phyloP scores from a whole-genome alignment of 2,888 invertebrate species.

The Andricus quercusramuli region DNA sequence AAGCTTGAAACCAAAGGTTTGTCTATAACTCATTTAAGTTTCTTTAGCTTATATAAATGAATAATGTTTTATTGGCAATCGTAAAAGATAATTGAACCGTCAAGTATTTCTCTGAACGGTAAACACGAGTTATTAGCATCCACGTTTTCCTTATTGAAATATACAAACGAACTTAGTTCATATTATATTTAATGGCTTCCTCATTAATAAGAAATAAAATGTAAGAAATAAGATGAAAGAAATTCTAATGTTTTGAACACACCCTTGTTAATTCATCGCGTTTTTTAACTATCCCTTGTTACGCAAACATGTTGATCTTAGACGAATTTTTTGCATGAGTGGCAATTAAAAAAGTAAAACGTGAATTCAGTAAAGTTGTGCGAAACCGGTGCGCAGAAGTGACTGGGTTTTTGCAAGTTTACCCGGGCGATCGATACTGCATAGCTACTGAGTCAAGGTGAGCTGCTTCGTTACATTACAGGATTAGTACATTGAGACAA shows the following conservation, averaged over 20 bases:
- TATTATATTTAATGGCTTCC: neutral
- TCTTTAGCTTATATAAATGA: too few species aligned
- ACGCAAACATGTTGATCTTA: neutral
- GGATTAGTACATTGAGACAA: neutral
- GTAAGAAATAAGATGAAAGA: neutral
- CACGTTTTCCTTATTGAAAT: neutral
- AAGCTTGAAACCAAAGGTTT: too few species aligned
- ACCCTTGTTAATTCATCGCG: neutral
- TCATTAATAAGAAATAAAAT: neutral
- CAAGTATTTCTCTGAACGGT: too few species aligned
- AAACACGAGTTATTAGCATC: neutral
- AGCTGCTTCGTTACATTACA: constrained; percentile 7
- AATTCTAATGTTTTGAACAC: too few species aligned
- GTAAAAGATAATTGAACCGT: too few species aligned
- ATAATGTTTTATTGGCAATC: too few species aligned
- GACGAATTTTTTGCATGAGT: neutral
- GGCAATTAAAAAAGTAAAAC: constrained; percentile 7
- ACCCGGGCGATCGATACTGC: constrained; percentile 7
- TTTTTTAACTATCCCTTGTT: constrained; percentile 1
- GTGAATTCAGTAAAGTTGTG: neutral
- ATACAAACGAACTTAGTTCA: neutral
- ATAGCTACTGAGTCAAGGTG: constrained; percentile 7
- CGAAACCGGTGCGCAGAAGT: constrained; percentile 7
- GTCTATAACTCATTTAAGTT: too few species aligned
- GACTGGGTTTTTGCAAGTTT: constrained; percentile 7